Percentiles rank a stretch among this genome's conserved stretches.
Conservation (phyloP, 2,113 vertebrate species). For the Phaetusa simplex region DNA sequence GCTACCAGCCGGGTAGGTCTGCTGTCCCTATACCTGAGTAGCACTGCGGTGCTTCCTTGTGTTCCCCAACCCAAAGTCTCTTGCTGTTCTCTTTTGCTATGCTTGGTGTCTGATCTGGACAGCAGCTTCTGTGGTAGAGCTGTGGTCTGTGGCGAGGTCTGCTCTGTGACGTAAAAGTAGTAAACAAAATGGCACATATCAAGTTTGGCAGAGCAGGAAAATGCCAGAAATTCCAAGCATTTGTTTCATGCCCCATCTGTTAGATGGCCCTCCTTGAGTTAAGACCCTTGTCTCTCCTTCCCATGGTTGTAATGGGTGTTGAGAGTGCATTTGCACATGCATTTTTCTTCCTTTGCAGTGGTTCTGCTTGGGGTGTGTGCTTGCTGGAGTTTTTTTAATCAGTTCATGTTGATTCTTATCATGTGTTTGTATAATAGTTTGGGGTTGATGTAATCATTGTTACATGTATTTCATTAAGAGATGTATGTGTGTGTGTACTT, state of each 20-base stretch:
- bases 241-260: not conserved
- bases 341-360: not conserved
- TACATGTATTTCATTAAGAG: constrained; percentile 58
- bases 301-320: fast-evolving
- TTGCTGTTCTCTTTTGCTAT: not conserved
- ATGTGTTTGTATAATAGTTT: constrained; percentile 59
- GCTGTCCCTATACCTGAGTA: not conserved
- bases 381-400: constrained; percentile 42
- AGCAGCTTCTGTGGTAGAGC: not conserved
- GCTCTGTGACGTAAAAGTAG: not conserved
- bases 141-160: not conserved
- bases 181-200: not conserved
- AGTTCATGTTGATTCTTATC: constrained; percentile 59
- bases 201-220: not conserved
- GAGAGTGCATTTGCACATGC: not conserved
- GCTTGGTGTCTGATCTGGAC: not conserved
- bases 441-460: constrained; percentile 58
- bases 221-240: not conserved
- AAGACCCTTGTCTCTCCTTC: not conserved
- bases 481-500: not conserved
- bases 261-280: not conserved
- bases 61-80: not conserved
- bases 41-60: not conserved
- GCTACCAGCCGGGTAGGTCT: not conserved
- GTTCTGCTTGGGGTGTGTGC: constrained; percentile 25